Evolutionary conservation across 2,113 vertebrate genomes (phyloP), one percentile per base, ranked within the genome.

Genomic region (Ranitomeya imitator): DNA sequence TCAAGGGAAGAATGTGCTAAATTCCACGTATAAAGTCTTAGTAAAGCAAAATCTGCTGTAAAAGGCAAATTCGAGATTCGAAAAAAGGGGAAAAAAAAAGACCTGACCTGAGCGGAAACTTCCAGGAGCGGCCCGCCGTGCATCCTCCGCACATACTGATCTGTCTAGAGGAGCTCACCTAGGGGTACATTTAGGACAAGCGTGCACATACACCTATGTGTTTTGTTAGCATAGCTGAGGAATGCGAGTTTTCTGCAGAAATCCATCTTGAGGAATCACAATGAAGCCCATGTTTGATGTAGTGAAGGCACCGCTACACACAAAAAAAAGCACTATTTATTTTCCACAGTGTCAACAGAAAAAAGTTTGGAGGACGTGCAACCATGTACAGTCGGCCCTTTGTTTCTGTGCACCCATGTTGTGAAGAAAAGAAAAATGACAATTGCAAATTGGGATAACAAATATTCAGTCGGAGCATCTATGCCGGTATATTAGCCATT

Each of bases 301-400:
- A 21, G 18, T 52, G 73, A 76, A 52, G 45, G 73, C 37, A 11
- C 18, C 9, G 16, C 9, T 76, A 76, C 73, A 76, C 37, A 45
- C 37, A 37, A 37, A 37, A 76, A 18, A 76, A 76, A 19, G 73
- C 7, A 52, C 73, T 76, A 81, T 83, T 83, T 51, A 67, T 69
- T 54, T 67, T 83, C 63, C 63, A 59, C 78, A 80, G 7, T 67
- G 81, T 69, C 67, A 52, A 83, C 16, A 81, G 9, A 18, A 81
- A 81, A 81, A 81, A 26, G 14, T 83, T 67, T 23, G 23, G 18
- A 81, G 57, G 79, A 81, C 61, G 79, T 81, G 16, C 14, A 79
- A 10, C 19, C 37, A 1, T 4, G 18, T 65, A 83, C 80, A 83
- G 61, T 83, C 23, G n/a, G 21, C 63, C 69, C 61, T 67, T 83